Conservation (phyloP, 2,113 vertebrate genomes). For the Mastomys natalensis region DNA sequence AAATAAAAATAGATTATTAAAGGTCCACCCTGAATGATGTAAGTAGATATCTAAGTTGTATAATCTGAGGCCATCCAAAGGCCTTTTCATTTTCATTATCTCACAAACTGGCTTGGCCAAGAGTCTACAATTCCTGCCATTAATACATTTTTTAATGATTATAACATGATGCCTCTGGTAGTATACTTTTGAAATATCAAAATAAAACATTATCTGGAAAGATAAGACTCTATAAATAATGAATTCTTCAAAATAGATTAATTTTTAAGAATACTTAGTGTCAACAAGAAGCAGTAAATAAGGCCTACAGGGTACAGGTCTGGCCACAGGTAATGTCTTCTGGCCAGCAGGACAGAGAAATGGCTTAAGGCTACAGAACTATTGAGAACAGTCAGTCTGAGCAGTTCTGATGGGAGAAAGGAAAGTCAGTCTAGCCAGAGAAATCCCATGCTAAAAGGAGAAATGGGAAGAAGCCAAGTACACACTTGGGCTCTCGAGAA, state of each 20-base stretch:
- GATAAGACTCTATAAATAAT: not conserved
- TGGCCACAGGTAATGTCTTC: not conserved
- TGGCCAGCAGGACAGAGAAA: not conserved
- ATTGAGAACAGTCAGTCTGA: not conserved
- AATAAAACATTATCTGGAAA: constrained; percentile 9
- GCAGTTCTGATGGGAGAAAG: fast-evolving
- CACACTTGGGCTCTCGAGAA: not conserved
- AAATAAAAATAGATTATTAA: not conserved
- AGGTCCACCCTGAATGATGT: not conserved
- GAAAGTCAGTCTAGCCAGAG: not conserved
- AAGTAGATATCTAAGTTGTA: not conserved
- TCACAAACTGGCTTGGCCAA: not conserved
- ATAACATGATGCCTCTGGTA: not conserved
- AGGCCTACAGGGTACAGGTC: not conserved
- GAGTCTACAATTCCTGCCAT: not conserved
- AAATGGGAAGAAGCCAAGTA: not conserved
- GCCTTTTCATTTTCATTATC: not conserved
- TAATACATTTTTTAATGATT: not conserved
- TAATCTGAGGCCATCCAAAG: not conserved
- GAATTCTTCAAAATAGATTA: not conserved
- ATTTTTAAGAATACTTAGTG: not conserved
- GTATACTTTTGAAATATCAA: constrained; percentile 57
- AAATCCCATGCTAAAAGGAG: not conserved
- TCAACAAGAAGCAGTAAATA: constrained; percentile 3
- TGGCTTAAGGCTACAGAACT: too few relatives aligned